Base-by-base conservation (phyloP, 2,113 vertebrate species). In the Clinocottus analis region DNA sequence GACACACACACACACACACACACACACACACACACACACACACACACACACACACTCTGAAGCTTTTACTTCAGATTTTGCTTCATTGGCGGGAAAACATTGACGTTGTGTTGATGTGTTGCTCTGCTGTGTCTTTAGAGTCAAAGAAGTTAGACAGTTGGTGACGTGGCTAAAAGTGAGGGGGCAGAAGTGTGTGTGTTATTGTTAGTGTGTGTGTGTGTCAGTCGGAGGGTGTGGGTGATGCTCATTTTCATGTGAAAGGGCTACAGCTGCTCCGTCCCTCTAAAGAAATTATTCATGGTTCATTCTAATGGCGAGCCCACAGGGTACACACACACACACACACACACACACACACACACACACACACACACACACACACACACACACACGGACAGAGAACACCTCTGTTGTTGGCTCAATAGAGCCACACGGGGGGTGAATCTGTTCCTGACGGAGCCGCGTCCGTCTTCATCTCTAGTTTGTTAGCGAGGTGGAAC, bases 241-340 rank as follows among this genome's bases (percentile, higher is more conserved):
- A 75, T 69, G 75, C 90, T 93, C 89, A 93, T 93, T 93, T 93
- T 89, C 89, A 93, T 93, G 82, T 93, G 87, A 94, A 94, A 92
- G 78, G 88, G 72, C 78, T 84, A 79, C 92, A 92, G 89, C 92
- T 93, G 93, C 90, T 90, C 81, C 6, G 59, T 89, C 77, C 70
- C 61, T 89, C 80, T 66, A 78, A 90, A 82, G 86, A 92, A 89
- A 93, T 92, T 88, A 93, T 93, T 90, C 90, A 93, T 82, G 88
- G 86, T 86, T 77, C 80, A 77, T 75, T 90, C 85, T 90, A 85
- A 89, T 85, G 87, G 49, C 6, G 9, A 63, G 71, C 61, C 70
- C 49, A 63, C 71, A 84, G 86, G 70, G 27, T 23, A 80, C 65
- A 69, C 64, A 69, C 56, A 58, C 55, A 66, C 51, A 69, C 79